Percentiles rank a stretch among this genome's conserved stretches.
These are phyloP conservation scores for Sclerodermus sp. DNA, from an alignment of 2,888 invertebrate genomes.

Conservation along the genomic window DNA sequence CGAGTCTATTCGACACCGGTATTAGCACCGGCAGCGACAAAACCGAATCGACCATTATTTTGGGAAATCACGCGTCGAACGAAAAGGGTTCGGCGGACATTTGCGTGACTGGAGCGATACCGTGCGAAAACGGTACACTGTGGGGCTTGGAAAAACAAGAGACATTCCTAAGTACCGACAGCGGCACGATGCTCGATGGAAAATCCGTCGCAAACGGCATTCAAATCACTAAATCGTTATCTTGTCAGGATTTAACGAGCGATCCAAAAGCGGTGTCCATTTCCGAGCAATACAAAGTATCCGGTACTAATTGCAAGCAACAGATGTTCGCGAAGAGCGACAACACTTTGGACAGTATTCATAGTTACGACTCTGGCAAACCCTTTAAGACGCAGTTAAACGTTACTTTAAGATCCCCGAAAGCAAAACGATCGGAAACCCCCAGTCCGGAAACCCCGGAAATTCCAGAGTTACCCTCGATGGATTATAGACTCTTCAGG, in stretches of 20 bases:
- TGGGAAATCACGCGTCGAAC: too few relatives aligned
- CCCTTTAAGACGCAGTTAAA: slow-evolving; percentile 53
- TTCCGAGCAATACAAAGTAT: slow-evolving; percentile 24
- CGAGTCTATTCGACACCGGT: slow-evolving; percentile 30
- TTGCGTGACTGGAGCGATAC: slow-evolving; percentile 41
- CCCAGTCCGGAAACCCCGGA: slow-evolving; percentile 44
- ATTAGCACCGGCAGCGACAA: slow-evolving; percentile 41
- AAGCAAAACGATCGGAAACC: slow-evolving; percentile 12
- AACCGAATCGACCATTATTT: slow-evolving; percentile 39
- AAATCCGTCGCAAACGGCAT: too few relatives aligned
- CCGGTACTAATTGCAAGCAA: slow-evolving; percentile 11
- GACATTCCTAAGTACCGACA: slow-evolving; percentile 42
- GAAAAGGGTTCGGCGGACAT: slow-evolving; percentile 47
- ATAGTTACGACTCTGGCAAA: slow-evolving; percentile 23
- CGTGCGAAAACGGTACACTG: slow-evolving; percentile 11
- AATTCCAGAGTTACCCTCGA: slow-evolving; percentile 41
- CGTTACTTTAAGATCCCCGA: slow-evolving; percentile 43
- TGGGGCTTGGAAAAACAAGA: slow-evolving; percentile 27
- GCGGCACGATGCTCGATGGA: slow-evolving; percentile 29
- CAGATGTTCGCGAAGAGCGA: slow-evolving; percentile 44
- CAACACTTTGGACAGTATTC: slow-evolving; percentile 36
- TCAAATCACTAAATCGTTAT: too few relatives aligned
- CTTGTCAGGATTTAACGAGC: slow-evolving; percentile 47
- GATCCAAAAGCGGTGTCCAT: slow-evolving; percentile 4
- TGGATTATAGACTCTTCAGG: slow-evolving; percentile 42